These are phyloP conservation scores for Tolmerus cingulatus DNA, from an alignment of 2,888 invertebrate genomes.

Conservation along the genomic window DNA sequence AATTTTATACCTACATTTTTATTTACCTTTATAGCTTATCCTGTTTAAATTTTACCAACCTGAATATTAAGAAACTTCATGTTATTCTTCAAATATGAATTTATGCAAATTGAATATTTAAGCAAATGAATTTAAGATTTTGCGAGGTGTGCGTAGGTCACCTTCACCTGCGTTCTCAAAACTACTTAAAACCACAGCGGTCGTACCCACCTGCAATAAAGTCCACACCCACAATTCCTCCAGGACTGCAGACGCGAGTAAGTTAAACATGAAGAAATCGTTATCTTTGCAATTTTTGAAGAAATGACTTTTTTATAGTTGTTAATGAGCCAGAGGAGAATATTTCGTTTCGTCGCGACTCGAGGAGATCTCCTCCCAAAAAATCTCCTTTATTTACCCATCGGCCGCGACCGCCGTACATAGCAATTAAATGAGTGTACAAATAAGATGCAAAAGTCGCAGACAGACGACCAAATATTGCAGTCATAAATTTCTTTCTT, in stretches of 20 bases:
- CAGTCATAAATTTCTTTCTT: slow-evolving; percentile 16
- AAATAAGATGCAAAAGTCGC: slow-evolving; percentile 22
- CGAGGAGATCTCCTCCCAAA: not conserved
- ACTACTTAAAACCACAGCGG: not conserved
- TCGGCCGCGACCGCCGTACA: not conserved
- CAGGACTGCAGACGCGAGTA: not conserved
- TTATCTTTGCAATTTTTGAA: not conserved
- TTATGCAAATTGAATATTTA: not conserved
- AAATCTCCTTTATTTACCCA: not conserved
- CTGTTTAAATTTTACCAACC: not conserved
- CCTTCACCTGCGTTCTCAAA: not conserved
- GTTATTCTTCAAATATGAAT: not conserved
- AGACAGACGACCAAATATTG: slow-evolving; percentile 22
- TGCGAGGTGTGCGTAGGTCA: not conserved
- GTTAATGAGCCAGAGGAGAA: not conserved
- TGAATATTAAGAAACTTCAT: not conserved
- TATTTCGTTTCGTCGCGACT: not conserved
- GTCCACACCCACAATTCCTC: not conserved
- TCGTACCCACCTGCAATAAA: not conserved
- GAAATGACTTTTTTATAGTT: not conserved
- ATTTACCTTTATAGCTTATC: not conserved
- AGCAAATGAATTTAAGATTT: not conserved
- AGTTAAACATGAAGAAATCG: not conserved
- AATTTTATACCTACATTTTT: no score
- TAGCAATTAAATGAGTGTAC: slow-evolving; percentile 19